Percentiles rank a stretch among this genome's conserved stretches.
phyloP scores from a whole-genome alignment of 2,888 invertebrate genomes.

The Athalia circularis region DNA sequence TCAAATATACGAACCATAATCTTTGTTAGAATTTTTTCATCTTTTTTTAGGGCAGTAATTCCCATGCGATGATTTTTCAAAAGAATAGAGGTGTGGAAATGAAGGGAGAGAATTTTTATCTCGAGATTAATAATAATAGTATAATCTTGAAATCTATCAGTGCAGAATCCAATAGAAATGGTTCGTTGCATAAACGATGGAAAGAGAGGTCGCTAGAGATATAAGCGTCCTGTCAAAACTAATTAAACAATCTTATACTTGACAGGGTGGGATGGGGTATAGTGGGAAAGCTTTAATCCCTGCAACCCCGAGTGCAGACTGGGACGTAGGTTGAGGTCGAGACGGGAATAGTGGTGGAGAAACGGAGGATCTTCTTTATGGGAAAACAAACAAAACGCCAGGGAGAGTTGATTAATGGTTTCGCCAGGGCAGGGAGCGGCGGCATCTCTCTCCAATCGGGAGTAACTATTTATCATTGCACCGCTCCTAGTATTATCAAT shows the following conservation, averaged over 20 bases:
- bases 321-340: slow-evolving; percentile 40
- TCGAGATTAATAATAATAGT: slow-evolving; percentile 12
- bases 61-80: not conserved
- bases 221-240: slow-evolving; percentile 50
- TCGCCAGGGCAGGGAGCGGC: slow-evolving; percentile 39
- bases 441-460: slow-evolving; percentile 45
- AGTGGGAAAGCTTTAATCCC: slow-evolving; percentile 52
- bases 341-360: slow-evolving; percentile 16
- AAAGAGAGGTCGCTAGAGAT: slow-evolving; percentile 17
- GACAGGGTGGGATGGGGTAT: slow-evolving; percentile 44
- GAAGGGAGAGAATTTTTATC: slow-evolving; percentile 1
- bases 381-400: slow-evolving; percentile 58
- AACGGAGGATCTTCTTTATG: slow-evolving; percentile 51
- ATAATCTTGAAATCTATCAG: slow-evolving; percentile 4
- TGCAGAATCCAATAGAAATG: slow-evolving; percentile 17
- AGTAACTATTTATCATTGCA: slow-evolving; percentile 61
- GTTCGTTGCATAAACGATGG: slow-evolving; percentile 8
- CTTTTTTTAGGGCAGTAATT: not conserved
- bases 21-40: too few relatives aligned
- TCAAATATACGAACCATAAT: too few relatives aligned
- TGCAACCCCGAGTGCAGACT: slow-evolving; percentile 38
- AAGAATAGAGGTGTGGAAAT: slow-evolving; percentile 4
- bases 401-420: slow-evolving; percentile 61
- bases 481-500: slow-evolving; percentile 62
- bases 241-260: slow-evolving; percentile 59